Base-by-base conservation (phyloP, 2,888 invertebrate species). In the Brachypalpus laphriformis region DNA sequence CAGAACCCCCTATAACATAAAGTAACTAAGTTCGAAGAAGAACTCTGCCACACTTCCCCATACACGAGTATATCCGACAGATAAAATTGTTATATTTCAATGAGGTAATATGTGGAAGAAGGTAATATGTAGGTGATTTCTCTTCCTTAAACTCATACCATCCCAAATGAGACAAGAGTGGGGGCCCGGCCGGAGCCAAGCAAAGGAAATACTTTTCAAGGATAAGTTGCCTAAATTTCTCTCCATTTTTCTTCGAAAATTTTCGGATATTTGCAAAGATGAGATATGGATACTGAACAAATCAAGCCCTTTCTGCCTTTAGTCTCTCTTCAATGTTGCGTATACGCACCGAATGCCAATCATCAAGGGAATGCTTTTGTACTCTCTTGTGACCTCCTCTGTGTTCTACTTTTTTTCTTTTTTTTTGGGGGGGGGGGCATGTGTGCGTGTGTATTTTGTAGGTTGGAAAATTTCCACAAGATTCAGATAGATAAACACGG, bases 331-430 rank as follows among this genome's bases (percentile, higher is more conserved):
- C 16, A 65, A 56, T 37, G 54, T 68, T 66, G 66, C 61, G 72
- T 68, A 78, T 66, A 82, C 77, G 82, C 82, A 77, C 40, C 49
- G 82, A 72, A 72, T 82, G 78, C 63, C 68, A 82, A 78, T 78
- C 82, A 72, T 61, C 61, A 57, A 47, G 31, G 57, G 70, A 63
- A 40, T 25, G 49, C 34, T 59, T 25, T 54, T 47, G 51, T 63
- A 54, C 25, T 45, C 57, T 76, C 28, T n/a, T 9, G 8, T 28
- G 56, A 1, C 11, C 20, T 42, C 25, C 11, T n/a, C n/a, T 47
- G 8, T 49, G 16, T 9, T 56, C 18, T 56, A 18, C 25, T 34
- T 25, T 28, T 8, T 20, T 49, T 25, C 25, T 25, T 31, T 31
- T 31, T 31, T 34, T 34, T 34, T 34, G 9, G 9, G 28, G 18